Evolutionary conservation across 2,888 invertebrate species (phyloP), one percentile per base, ranked within the genome.

Genomic region (Nomada lathburiana): DNA sequence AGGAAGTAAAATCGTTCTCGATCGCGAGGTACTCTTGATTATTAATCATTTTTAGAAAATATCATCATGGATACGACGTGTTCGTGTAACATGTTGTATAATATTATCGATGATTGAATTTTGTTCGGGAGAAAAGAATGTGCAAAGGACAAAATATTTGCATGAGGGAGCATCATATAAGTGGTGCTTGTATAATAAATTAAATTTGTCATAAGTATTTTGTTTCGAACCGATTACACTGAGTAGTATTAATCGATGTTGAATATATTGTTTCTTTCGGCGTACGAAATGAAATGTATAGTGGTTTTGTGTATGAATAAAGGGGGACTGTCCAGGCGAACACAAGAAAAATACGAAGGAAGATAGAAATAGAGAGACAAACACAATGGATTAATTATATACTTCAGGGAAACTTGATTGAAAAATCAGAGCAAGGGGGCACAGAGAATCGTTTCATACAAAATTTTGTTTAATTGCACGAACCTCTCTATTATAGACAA

Each of bases 401-500:
- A 36, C 36, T 18, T 52, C 20, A 23, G 9, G 13, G 13, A n/a
- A 60, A 52, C 9, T 57, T 13, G n/a, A 52, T 69, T 47, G 16
- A 23, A 13, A n/a, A 16, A 47, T 20, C 18, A 69, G 47, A 67
- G 0, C 23, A 50, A 65, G 44, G 29, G 53, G 29, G 11, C 10
- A 44, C 60, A 78, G 57, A 52, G 20, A 50, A 52, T 60, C 50
- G 55, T 63, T 75, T 79, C 72, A 86, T 77, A 83, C 80, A 70
- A 29, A 76, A 77, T 23, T 73, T 78, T 80, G 36, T 72, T 75
- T 63, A 72, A 85, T 69, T 55, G 50, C 88, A 91, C 92, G 86
- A 93, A 93, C 93, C 93, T 93, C 87, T 92, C 89, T 73, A 93
- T 77, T 77, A 88, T 87, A 79, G 86, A 83, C 88, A 85, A 91